These are phyloP conservation scores for Macrophya alboannulata DNA, from an alignment of 2,888 invertebrate species.

Conservation along the genomic window DNA sequence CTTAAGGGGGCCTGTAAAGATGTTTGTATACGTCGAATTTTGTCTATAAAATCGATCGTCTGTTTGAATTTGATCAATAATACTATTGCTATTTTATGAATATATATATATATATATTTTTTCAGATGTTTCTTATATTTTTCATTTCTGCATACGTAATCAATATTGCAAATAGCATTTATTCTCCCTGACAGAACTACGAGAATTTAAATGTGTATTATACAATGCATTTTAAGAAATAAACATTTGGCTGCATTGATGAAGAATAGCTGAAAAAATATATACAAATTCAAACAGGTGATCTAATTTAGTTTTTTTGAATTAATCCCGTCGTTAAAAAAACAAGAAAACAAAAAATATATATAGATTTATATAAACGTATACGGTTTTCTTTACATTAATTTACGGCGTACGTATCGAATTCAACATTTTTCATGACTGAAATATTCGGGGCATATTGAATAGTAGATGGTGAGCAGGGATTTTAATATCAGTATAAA, in stretches of 20 bases:
- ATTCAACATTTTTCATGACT: slow-evolving; percentile 31
- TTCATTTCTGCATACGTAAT: background rate
- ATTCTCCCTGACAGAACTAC: background rate
- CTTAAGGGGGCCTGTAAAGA: slow-evolving; percentile 44
- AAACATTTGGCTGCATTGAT: background rate
- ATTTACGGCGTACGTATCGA: slow-evolving; percentile 26
- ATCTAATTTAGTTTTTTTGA: slow-evolving; percentile 26
- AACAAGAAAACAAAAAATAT: background rate
- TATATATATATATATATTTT: slow-evolving; percentile 3
- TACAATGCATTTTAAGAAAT: background rate
- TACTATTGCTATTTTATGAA: background rate
- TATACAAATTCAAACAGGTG: slow-evolving; percentile 23
- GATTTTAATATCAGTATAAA: slow-evolving; percentile 10
- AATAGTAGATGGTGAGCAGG: slow-evolving; percentile 24
- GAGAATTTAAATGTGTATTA: background rate
- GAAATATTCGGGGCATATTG: slow-evolving; percentile 32
- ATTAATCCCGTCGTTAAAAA: background rate
- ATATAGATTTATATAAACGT: slow-evolving; percentile 36
- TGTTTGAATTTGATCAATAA: slow-evolving; percentile 24
- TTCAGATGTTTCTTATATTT: background rate
- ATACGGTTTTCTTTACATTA: slow-evolving; percentile 50
- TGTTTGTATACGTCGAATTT: slow-evolving; percentile 37
- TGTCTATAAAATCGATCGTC: slow-evolving; percentile 13
- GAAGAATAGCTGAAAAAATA: slow-evolving; percentile 7
- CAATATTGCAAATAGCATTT: background rate